Evolutionary conservation across 2,888 invertebrate species (phyloP).

Genomic region (Caenorhabditis drosophilae): DNA sequence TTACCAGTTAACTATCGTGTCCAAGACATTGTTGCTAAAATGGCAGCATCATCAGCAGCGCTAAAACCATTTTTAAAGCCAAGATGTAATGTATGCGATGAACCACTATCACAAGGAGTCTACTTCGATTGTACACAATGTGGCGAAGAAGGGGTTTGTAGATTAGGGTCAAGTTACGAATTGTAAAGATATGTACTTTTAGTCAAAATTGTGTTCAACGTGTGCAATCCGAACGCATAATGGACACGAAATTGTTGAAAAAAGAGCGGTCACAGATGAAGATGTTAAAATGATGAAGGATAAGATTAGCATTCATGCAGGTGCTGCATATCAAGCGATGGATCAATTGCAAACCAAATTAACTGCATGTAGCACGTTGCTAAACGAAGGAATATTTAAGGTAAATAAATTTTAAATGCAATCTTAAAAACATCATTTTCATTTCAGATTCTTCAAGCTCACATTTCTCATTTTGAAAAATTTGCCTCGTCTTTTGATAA

Average conservation of each 20-base stretch:
- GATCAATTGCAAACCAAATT: slow-evolving; percentile 14
- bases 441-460: slow-evolving; percentile 5
- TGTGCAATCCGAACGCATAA: slow-evolving; percentile 46
- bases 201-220: slow-evolving; percentile 23
- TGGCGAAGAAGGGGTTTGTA: slow-evolving; percentile 1
- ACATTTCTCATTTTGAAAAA: slow-evolving; percentile 4
- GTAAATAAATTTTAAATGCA: no score
- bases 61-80: slow-evolving; percentile 9
- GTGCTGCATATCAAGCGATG: slow-evolving; percentile 11
- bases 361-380: slow-evolving; percentile 3
- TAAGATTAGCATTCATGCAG: slow-evolving; percentile 10
- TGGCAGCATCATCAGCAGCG: slow-evolving; percentile 7
- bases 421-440: no score
- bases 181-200: background rate
- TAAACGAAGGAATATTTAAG: slow-evolving; percentile 2
- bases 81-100: slow-evolving; percentile 11
- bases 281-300: slow-evolving; percentile 21
- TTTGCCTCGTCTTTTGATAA: slow-evolving; percentile 13
- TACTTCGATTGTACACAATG: slow-evolving; percentile 26
- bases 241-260: slow-evolving; percentile 35
- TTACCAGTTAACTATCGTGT: slow-evolving; percentile 38
- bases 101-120: slow-evolving; percentile 13
- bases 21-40: slow-evolving; percentile 29
- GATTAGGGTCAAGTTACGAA: background rate
- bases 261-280: slow-evolving; percentile 13